Evolutionary conservation across 2,888 invertebrate species (phyloP).

Genomic region (Spicauda simplicius): DNA sequence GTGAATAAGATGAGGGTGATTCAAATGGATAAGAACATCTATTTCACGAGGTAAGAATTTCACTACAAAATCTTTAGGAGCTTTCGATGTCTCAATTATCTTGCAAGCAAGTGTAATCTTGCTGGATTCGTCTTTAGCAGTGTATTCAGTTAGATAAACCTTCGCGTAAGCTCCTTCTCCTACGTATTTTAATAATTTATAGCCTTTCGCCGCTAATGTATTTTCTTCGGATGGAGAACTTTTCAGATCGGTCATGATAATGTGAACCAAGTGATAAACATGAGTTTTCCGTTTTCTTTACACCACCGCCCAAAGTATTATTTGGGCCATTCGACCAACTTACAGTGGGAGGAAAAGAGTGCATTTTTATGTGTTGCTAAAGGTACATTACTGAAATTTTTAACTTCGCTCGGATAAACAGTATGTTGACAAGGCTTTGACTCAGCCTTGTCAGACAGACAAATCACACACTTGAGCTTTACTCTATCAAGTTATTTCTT

Average conservation of each 20-base stretch:
- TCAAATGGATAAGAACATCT: slow-evolving; percentile 89
- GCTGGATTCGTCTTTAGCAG: slow-evolving; percentile 56
- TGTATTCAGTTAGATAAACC: slow-evolving; percentile 75
- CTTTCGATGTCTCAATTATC: slow-evolving; percentile 89
- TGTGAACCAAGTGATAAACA: slow-evolving; percentile 52
- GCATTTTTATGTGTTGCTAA: slow-evolving; percentile 62
- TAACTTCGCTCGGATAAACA: background rate
- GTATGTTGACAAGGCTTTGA: slow-evolving; percentile 14
- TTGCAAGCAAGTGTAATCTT: slow-evolving; percentile 87
- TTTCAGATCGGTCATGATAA: slow-evolving; percentile 79
- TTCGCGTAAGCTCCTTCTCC: slow-evolving; percentile 93
- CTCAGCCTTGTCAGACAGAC: slow-evolving; percentile 1
- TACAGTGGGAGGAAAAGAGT: slow-evolving; percentile 53
- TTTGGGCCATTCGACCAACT: slow-evolving; percentile 50
- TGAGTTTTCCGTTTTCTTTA: slow-evolving; percentile 51
- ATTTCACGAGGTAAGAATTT: slow-evolving; percentile 94
- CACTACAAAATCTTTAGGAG: slow-evolving; percentile 90
- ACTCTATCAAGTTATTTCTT: background rate
- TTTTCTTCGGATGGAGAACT: slow-evolving; percentile 75
- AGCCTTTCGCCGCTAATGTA: slow-evolving; percentile 83
- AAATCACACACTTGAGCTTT: background rate
- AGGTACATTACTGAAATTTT: slow-evolving; percentile 58
- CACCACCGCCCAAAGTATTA: slow-evolving; percentile 48
- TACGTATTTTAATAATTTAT: slow-evolving; percentile 86
- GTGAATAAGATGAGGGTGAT: slow-evolving; percentile 92